Base-by-base conservation (phyloP, 2,888 invertebrate genomes). In the Pimpla rufipes region DNA sequence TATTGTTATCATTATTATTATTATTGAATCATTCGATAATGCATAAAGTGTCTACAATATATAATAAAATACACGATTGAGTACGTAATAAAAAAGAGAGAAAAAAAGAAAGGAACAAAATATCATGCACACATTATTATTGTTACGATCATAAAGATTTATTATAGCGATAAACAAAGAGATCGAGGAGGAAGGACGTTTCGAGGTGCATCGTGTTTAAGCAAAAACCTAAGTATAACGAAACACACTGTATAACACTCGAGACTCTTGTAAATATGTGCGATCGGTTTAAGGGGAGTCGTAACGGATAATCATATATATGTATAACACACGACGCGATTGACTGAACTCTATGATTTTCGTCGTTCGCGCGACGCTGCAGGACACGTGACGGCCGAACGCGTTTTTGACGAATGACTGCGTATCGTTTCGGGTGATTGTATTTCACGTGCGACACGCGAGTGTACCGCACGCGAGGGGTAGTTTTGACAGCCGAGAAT, bases 261-360 rank as follows among this genome's bases (percentile, higher is more conserved):
- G 59, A 83, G 78, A 83, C 76, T 83, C 79, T 79, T 83, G 83
- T 83, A 83, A 83, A 83, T 83, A 83, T 79, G 83, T 83, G 79
- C 67, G 79, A 83, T 79, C 73, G 71, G 67, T 71, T 79, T 79
- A 83, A 79, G 79, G 45, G 21, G 83, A 83, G n/a, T n/a, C 77
- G 79, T 83, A 79, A 79, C 40, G 76, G 59, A 79, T 79, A 79
- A 83, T 79, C 79, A 76, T 79, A 79, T 83, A 67, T 76, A 79
- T 77, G 73, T 62, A 29, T n/a, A n/a, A n/a, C n/a, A 77, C 42
- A 21, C 35, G 35, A 74, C 21, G 23, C 52, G 52, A 23, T 23
- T 77, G 18, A 73, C 55, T 70, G 70, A 64, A 75, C 64, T 81
- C 66, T 10, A 77, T 57, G 57, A 77, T 47, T 66, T 42, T 55